Evolutionary conservation across 2,888 invertebrate species (phyloP).

Genomic region (Campoplex capitator): DNA sequence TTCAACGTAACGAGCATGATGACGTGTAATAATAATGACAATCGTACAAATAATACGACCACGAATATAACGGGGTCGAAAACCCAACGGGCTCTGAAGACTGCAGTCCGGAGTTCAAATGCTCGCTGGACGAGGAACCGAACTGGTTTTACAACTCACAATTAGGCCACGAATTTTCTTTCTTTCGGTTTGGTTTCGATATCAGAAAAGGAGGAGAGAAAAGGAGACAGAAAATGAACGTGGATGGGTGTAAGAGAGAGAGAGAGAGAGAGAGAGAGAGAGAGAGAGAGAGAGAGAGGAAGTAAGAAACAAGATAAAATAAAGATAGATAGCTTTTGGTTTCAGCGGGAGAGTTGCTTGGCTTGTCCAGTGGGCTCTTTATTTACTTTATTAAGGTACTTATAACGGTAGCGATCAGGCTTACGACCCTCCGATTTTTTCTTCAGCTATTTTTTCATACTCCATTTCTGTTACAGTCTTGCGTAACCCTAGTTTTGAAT

Average conservation of each 20-base stretch:
- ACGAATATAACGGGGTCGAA: conserved; percentile 47
- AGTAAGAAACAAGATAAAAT: conserved; percentile 72
- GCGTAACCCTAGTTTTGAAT: conserved; percentile 43
- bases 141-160: conserved; percentile 68
- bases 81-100: conserved; percentile 26
- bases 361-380: conserved; percentile 80
- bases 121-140: conserved; percentile 47
- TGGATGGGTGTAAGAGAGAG: background rate
- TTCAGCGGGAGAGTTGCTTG: conserved; percentile 73
- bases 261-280: conserved; percentile 40
- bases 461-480: conserved; percentile 42
- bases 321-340: conserved; percentile 72
- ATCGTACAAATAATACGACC: conserved; percentile 29
- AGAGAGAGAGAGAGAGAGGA: conserved; percentile 37
- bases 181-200: conserved; percentile 59
- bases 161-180: conserved; percentile 71
- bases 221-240: conserved; percentile 11
- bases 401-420: conserved; percentile 82
- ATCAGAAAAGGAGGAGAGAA: conserved; percentile 39
- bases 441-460: background rate
- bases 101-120: conserved; percentile 38
- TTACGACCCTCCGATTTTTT: conserved; percentile 60
- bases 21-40: conserved; percentile 53
- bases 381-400: conserved; percentile 83
- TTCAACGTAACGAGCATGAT: conserved; percentile 6